These are phyloP conservation scores for Diaphora mendica DNA, from an alignment of 2,888 invertebrate species.

Conservation along the genomic window DNA sequence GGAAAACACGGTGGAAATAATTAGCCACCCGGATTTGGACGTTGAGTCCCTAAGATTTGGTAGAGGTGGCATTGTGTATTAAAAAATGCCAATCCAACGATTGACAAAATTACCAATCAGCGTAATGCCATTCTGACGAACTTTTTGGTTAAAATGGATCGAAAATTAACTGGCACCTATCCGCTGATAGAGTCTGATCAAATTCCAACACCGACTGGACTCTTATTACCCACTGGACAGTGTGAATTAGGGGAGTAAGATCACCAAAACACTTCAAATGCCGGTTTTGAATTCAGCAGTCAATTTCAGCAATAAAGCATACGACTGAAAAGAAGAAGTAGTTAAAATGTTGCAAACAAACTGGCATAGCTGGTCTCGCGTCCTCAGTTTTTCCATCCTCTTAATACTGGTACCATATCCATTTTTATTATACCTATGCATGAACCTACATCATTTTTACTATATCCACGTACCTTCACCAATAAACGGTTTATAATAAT, in stretches of 20 bases:
- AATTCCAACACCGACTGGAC: too few species aligned
- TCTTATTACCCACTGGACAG: too few species aligned
- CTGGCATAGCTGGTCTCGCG: neutral
- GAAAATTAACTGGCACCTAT: too few species aligned
- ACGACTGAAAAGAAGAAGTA: too few species aligned
- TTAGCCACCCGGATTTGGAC: conserved; percentile 29
- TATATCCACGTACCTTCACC: neutral
- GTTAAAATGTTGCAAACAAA: too few species aligned
- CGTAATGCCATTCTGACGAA: neutral
- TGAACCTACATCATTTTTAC: too few species aligned
- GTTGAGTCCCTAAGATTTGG: conserved; percentile 3
- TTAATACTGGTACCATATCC: conserved; percentile 8
- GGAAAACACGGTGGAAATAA: conserved; percentile 42
- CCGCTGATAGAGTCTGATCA: too few species aligned
- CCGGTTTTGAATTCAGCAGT: too few species aligned
- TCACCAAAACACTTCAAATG: too few species aligned
- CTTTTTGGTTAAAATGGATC: neutral
- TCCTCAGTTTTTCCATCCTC: too few species aligned
- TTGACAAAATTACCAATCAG: neutral
- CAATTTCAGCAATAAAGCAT: too few species aligned
- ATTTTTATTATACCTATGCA: neutral
- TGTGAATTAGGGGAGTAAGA: too few species aligned
- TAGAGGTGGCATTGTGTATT: conserved; percentile 18
- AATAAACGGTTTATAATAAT: conserved; percentile 23
- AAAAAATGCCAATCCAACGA: neutral